Conservation (phyloP, 2,888 invertebrate genomes). For the Cheilosia vernalis region DNA sequence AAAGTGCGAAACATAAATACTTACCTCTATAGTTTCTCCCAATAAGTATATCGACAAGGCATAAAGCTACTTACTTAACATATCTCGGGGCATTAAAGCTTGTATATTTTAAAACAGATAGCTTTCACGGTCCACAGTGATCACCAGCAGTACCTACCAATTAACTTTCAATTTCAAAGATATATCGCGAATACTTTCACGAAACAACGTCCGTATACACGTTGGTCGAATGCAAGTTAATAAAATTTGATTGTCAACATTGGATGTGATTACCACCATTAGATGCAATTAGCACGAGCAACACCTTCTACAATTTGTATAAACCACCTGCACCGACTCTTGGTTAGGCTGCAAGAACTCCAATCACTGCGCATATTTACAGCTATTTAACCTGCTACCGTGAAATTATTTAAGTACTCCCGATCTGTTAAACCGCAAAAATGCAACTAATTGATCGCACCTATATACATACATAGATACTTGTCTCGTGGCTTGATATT, state of each 20-base stretch:
- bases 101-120: too few relatives aligned
- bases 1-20: too few relatives aligned
- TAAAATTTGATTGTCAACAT: conserved; percentile 47
- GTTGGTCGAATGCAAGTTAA: conserved; percentile 12
- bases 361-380: conserved; percentile 16
- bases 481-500: conserved; percentile 3
- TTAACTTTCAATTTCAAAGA: background rate
- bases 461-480: background rate
- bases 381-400: conserved; percentile 46
- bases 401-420: conserved; percentile 46
- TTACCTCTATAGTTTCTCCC: too few relatives aligned
- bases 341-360: conserved; percentile 4
- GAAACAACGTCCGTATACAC: background rate
- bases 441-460: conserved; percentile 41
- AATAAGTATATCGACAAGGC: too few relatives aligned
- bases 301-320: conserved; percentile 56
- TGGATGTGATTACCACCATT: conserved; percentile 5
- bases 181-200: background rate
- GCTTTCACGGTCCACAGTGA: background rate
- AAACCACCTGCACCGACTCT: conserved; percentile 21
- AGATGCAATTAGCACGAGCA: conserved; percentile 29
- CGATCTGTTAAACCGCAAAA: conserved; percentile 42
- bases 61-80: too few relatives aligned
- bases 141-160: background rate
- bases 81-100: too few relatives aligned